Evolutionary conservation across 2,888 invertebrate genomes (phyloP).

Genomic region (Chelonus formosanus): DNA sequence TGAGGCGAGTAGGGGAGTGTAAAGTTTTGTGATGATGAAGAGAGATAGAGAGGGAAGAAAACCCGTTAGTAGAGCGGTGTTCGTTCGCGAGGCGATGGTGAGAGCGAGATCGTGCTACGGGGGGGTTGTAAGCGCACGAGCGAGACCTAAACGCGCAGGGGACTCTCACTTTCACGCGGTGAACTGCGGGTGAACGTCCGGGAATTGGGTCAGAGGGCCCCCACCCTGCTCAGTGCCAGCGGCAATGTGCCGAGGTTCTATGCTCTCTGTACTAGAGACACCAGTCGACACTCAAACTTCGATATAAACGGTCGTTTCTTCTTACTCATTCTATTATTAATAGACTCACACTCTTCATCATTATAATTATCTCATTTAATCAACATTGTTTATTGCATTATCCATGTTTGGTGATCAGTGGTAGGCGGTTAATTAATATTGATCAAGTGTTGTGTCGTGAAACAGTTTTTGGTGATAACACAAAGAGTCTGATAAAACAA

Average conservation of each 20-base stretch:
- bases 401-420: too few species aligned
- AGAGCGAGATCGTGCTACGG: constrained; percentile 40
- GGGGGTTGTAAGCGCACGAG: constrained; percentile 44
- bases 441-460: too few species aligned
- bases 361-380: neutral
- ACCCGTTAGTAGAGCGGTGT: constrained; percentile 59
- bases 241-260: constrained; percentile 70
- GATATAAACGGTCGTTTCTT: constrained; percentile 60
- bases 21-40: neutral
- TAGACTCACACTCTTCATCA: neutral
- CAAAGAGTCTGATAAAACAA: too few species aligned
- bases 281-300: constrained; percentile 63
- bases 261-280: constrained; percentile 61
- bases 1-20: too few species aligned
- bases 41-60: constrained; percentile 52
- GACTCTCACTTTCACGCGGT: constrained; percentile 73
- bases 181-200: constrained; percentile 78
- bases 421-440: too few species aligned
- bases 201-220: constrained; percentile 81
- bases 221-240: constrained; percentile 65
- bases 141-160: constrained; percentile 59
- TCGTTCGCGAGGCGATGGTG: constrained; percentile 53
- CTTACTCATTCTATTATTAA: constrained; percentile 5
- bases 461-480: too few species aligned
- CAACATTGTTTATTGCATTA: too few species aligned